Evolutionary conservation across 1,140 invertebrate genomes (phyloP), one percentile per base, ranked within the genome.

Genomic region (Tyrophagus putrescentiae): DNA sequence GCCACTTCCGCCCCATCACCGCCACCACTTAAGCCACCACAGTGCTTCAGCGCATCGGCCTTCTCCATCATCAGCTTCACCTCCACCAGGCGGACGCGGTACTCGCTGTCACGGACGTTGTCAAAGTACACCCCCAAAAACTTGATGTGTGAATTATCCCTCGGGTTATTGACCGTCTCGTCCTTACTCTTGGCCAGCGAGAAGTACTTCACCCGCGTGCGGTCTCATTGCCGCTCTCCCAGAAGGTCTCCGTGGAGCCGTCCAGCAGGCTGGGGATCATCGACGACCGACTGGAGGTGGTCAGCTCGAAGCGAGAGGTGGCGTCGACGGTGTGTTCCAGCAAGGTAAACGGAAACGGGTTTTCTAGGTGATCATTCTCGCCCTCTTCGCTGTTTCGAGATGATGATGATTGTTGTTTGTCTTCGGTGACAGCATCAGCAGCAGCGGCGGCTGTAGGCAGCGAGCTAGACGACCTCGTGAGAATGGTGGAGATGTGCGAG

Each of bases 191-290:
- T 76, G 11, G 74, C 72, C 13, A 84, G 72, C 16, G 76, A 79
- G 7, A 87, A 77, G 1, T 75, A 76, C 70, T 96, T 94, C 1
- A 84, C 82, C 71, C 90, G 90, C 69, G 91, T 92, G 56, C 78
- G 68, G 72, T 96, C 92, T 97, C 93, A 66, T 98, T 93, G 3
- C 92, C 92, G 61, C 90, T 95, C 74, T 98, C 94, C 94, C 94
- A 98, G 72, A 98, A 98, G 0, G 94, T 98, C 73, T 98, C 94
- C 0, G 91, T 96, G 1, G 88, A 92, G 66, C 84, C 85, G 71
- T 98, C 94, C 0, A 82, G 87, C 6, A 98, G 76, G 68, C 89
- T 91, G 1, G 81, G 83, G 23, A 91, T 81, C 88, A 97, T 93
- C 2, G 89, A 89, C 67, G 85, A 85, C 1, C 92, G 78, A 65